Conservation (phyloP, 2,113 vertebrate genomes). For the Oxyruncus cristatus region DNA sequence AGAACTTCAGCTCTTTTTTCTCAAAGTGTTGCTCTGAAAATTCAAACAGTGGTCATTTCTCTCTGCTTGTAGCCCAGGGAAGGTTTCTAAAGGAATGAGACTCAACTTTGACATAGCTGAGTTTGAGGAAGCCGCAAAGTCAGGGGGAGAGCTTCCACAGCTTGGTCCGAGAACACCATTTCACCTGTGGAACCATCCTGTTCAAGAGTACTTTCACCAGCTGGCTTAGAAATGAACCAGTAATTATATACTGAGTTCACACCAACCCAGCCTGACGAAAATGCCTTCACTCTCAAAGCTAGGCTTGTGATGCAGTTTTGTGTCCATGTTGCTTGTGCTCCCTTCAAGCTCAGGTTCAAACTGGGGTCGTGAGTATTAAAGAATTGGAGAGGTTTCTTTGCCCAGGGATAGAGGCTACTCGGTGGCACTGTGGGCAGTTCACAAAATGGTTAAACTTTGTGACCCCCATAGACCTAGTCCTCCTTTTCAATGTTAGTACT, state of each 20-base stretch:
- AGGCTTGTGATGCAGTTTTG: neutral
- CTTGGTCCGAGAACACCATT: neutral
- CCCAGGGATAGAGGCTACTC: neutral
- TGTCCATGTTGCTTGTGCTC: accelerated
- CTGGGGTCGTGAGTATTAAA: neutral
- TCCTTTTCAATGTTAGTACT: neutral
- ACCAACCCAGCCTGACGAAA: accelerated
- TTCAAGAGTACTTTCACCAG: neutral
- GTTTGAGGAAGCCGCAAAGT: neutral
- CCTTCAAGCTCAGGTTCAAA: neutral
- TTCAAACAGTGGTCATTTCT: neutral
- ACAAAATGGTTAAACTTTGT: neutral
- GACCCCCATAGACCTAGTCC: neutral
- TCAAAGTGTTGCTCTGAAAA: neutral
- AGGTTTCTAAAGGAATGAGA: neutral
- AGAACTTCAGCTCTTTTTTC: neutral
- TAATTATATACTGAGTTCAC: neutral
- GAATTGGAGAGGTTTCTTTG: neutral
- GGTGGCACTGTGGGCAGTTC: neutral
- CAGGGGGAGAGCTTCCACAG: neutral
- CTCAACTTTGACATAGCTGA: neutral
- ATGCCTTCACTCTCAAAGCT: neutral
- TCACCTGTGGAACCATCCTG: neutral
- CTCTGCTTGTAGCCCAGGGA: neutral
- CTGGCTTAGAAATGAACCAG: neutral